These are phyloP conservation scores for Trinectes maculatus DNA, from an alignment of 2,113 vertebrate genomes.

Conservation along the genomic window DNA sequence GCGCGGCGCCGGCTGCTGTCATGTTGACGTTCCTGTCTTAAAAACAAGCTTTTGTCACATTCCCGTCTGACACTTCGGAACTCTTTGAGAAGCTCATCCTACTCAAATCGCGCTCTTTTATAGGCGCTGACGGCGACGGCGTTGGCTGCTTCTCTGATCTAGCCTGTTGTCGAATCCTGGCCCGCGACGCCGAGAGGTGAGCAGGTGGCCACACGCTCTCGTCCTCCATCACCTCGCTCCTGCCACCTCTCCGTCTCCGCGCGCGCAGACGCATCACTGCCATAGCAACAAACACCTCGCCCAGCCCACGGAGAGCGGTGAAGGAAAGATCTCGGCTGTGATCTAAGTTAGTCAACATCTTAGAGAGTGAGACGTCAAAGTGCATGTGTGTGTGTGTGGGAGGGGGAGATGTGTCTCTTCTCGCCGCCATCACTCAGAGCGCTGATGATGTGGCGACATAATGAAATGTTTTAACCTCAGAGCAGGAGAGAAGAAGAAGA, in stretches of 20 bases:
- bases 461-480: slow-evolving; percentile 69
- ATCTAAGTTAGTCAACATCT: slow-evolving; percentile 56
- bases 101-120: slow-evolving; percentile 16
- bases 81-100: slow-evolving; percentile 37
- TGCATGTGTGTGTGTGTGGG: not conserved
- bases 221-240: no score
- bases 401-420: not conserved
- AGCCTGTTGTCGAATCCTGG: slow-evolving; percentile 21
- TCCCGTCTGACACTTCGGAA: slow-evolving; percentile 45
- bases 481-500: slow-evolving; percentile 24
- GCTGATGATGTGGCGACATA: slow-evolving; percentile 51
- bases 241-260: slow-evolving; percentile 52
- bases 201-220: slow-evolving; percentile 57
- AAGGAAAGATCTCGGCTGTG: slow-evolving; percentile 37
- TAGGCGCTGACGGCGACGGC: no score
- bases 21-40: slow-evolving; percentile 63
- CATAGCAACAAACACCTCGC: slow-evolving; percentile 66
- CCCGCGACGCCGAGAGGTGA: slow-evolving; percentile 18
- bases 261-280: slow-evolving; percentile 56
- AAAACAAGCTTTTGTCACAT: slow-evolving; percentile 54
- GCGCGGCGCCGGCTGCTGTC: slow-evolving; percentile 71
- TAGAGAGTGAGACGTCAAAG: slow-evolving; percentile 14
- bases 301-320: slow-evolving; percentile 43
- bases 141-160: no score
- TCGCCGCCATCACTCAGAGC: slow-evolving; percentile 22